Conservation (phyloP, 2,113 vertebrate genomes). For the Octodon degus region DNA sequence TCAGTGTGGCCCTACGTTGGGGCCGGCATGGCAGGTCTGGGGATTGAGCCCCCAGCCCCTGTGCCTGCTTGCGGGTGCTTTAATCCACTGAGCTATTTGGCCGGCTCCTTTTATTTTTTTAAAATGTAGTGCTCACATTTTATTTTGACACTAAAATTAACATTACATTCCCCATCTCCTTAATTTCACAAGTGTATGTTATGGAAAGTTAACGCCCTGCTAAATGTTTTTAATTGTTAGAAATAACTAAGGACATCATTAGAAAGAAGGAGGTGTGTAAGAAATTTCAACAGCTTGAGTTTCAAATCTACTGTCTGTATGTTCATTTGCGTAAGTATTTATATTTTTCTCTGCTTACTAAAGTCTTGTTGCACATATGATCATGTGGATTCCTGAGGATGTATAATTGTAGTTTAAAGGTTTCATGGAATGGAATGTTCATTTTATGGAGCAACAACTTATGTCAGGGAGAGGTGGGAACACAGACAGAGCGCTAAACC, state of each 20-base stretch:
- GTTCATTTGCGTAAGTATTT: constrained; percentile 38
- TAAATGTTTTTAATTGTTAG: constrained; percentile 31
- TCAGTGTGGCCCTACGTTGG: too few species aligned
- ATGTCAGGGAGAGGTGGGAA: constrained; percentile 39
- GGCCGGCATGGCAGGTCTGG: too few species aligned
- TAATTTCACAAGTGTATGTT: neutral
- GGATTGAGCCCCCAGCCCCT: too few species aligned
- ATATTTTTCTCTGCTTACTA: constrained; percentile 31
- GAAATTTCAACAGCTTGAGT: constrained; percentile 11
- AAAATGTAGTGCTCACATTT: neutral
- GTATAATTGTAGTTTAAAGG: constrained; percentile 48
- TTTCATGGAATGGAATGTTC: neutral
- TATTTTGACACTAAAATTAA: constrained; percentile 6
- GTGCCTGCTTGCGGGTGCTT: too few species aligned
- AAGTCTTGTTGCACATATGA: neutral
- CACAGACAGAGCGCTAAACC: neutral
- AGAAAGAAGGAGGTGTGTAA: neutral
- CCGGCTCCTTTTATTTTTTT: too few species aligned
- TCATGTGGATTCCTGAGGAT: neutral
- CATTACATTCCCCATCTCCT: neutral
- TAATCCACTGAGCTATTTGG: too few species aligned
- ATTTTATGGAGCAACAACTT: neutral
- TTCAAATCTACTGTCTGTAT: constrained; percentile 20
- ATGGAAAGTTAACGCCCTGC: constrained; percentile 1
- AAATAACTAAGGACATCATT: constrained; percentile 28